Percentiles rank a stretch among this genome's conserved stretches.
phyloP scores from a whole-genome alignment of 2,797 vertebrate species.

The Benthosema pterotum region DNA sequence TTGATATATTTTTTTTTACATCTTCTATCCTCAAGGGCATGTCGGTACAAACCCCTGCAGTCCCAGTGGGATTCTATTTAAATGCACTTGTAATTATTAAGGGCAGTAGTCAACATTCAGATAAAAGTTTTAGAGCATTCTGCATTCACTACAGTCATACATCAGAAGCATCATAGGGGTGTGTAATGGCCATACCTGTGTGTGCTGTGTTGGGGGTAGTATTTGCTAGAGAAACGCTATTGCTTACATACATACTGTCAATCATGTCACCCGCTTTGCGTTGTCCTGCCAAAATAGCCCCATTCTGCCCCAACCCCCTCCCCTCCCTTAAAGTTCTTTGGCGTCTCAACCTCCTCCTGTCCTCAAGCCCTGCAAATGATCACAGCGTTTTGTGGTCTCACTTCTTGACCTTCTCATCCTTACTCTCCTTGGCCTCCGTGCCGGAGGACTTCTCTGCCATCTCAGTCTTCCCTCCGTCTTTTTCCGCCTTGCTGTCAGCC shows the following conservation, averaged over 20 bases:
- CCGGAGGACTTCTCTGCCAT: no score
- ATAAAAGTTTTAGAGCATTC: conserved; percentile 82
- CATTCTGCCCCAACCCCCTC: conserved; percentile 22
- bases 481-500: conserved; percentile 53
- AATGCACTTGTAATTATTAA: conserved; percentile 88
- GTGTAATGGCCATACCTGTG: conserved; percentile 67
- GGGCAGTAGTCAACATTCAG: conserved; percentile 80
- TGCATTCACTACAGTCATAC: conserved; percentile 83
- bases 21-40: conserved; percentile 65
- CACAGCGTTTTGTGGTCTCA: conserved; percentile 54
- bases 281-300: conserved; percentile 56
- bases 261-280: conserved; percentile 40
- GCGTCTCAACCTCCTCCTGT: conserved; percentile 48
- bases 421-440: conserved; percentile 58
- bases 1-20: conserved; percentile 54
- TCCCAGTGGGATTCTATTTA: conserved; percentile 68
- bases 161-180: conserved; percentile 78
- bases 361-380: conserved; percentile 22
- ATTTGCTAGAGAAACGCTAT: conserved; percentile 78
- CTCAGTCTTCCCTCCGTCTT: conserved; percentile 41
- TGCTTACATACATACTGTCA: conserved; percentile 69
- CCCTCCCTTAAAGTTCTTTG: conserved; percentile 54
- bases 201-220: conserved; percentile 29
- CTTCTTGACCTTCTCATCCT: conserved; percentile 80
- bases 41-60: conserved; percentile 50